Conservation (phyloP, 2,888 invertebrate species). For the Thecocarcelia acutangulata region DNA sequence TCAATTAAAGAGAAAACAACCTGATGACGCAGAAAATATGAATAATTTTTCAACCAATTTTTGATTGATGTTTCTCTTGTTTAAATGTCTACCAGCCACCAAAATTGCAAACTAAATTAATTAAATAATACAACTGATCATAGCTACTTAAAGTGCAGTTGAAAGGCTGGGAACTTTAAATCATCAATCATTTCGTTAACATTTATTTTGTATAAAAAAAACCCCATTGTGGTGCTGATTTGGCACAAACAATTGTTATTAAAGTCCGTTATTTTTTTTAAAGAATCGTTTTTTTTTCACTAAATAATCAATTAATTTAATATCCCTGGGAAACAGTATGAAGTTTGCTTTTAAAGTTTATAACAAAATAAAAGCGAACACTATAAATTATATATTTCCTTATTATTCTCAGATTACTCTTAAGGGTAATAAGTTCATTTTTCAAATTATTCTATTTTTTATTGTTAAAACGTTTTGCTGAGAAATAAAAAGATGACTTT, state of each 20-base stretch:
- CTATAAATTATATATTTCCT: constrained; percentile 1
- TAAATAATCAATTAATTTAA: not conserved
- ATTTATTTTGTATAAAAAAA: not conserved
- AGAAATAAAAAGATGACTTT: not conserved
- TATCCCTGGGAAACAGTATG: constrained; percentile 35
- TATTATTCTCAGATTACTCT: not conserved
- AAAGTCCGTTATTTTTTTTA: no score
- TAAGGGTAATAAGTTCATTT: no score
- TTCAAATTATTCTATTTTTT: no score
- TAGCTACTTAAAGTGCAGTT: constrained; percentile 37
- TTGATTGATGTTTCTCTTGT: no score
- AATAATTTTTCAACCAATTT: no score
- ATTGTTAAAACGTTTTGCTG: no score
- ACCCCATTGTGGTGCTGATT: constrained; percentile 13
- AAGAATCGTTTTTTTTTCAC: not conserved
- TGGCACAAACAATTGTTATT: constrained; percentile 18
- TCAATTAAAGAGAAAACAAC: no score
- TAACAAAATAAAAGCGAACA: not conserved
- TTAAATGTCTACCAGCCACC: no score
- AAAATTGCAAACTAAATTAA: no score
- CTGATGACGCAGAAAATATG: no score
- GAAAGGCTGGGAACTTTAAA: constrained; percentile 48
- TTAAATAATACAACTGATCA: not conserved
- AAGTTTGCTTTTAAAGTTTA: constrained; percentile 1
- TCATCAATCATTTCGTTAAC: constrained; percentile 24